A percentile compares a stretch with the other conserved stretches of the same genome.
Evolutionary conservation across 2,888 invertebrate species (phyloP).

Genomic region (Salticus scenicus): DNA sequence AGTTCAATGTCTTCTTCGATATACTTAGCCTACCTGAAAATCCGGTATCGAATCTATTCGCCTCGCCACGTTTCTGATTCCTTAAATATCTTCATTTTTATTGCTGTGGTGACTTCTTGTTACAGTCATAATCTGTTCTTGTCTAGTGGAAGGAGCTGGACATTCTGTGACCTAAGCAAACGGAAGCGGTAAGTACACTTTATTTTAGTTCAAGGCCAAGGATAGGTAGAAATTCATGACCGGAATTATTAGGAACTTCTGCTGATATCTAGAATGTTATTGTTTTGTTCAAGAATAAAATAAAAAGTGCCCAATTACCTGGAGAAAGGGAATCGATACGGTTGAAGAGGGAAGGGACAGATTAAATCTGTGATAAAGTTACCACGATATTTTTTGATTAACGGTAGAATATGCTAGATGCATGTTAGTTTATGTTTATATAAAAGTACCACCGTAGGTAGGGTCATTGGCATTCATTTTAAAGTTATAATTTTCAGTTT

Average conservation of each 20-base stretch:
- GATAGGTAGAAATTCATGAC: too few species aligned
- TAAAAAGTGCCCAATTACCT: too few species aligned
- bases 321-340: too few species aligned
- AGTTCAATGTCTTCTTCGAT: background rate
- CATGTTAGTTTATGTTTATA: too few species aligned
- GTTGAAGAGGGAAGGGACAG: too few species aligned
- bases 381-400: too few species aligned
- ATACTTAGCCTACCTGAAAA: background rate
- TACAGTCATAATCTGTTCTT: background rate
- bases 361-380: too few species aligned
- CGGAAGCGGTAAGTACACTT: conserved; percentile 13
- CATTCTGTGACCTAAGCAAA: background rate
- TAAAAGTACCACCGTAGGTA: too few species aligned
- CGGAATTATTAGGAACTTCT: background rate
- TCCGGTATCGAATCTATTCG: background rate
- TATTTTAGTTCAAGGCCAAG: conserved; percentile 5
- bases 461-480: too few species aligned
- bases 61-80: background rate
- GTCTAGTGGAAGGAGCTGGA: background rate
- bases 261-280: background rate
- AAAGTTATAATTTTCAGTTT: too few species aligned
- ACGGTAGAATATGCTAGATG: too few species aligned
- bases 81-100: background rate
- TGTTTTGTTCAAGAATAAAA: background rate
- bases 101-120: background rate